These are phyloP conservation scores for Champsocephalus gunnari DNA, from an alignment of 2,797 vertebrate species.

Conservation along the genomic window DNA sequence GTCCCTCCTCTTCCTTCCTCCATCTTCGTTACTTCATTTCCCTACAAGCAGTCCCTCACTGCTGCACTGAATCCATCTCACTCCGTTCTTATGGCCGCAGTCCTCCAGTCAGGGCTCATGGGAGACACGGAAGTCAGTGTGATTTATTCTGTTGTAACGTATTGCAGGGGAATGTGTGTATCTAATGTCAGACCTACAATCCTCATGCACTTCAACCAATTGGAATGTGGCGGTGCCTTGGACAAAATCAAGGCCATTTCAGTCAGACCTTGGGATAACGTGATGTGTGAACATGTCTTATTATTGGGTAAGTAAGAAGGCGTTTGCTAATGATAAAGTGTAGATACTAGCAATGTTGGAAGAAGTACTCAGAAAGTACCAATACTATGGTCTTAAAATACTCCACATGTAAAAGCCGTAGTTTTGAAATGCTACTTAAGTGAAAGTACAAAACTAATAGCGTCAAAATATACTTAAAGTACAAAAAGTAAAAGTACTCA, in stretches of 20 bases:
- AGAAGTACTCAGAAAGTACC: too few relatives aligned
- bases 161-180: not conserved
- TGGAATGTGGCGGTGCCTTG: not conserved
- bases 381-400: too few relatives aligned
- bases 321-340: not conserved
- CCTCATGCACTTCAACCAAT: not conserved
- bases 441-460: too few relatives aligned
- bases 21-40: not conserved
- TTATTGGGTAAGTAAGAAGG: not conserved
- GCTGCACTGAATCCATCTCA: slow-evolving; percentile 28
- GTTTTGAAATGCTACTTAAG: too few relatives aligned
- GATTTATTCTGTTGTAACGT: not conserved
- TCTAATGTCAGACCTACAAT: too few relatives aligned
- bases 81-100: not conserved
- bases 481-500: too few relatives aligned
- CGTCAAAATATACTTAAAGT: too few relatives aligned
- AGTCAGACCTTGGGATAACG: not conserved
- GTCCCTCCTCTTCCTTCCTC: not conserved
- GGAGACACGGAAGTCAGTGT: not conserved
- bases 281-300: too few relatives aligned
- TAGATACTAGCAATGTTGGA: not conserved
- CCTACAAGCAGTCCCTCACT: not conserved
- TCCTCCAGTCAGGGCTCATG: not conserved
- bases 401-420: too few relatives aligned
- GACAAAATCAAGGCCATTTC: not conserved